Evolutionary conservation across 2,888 invertebrate species (phyloP), one percentile per base, ranked within the genome.

Genomic region (Syritta pipiens): DNA sequence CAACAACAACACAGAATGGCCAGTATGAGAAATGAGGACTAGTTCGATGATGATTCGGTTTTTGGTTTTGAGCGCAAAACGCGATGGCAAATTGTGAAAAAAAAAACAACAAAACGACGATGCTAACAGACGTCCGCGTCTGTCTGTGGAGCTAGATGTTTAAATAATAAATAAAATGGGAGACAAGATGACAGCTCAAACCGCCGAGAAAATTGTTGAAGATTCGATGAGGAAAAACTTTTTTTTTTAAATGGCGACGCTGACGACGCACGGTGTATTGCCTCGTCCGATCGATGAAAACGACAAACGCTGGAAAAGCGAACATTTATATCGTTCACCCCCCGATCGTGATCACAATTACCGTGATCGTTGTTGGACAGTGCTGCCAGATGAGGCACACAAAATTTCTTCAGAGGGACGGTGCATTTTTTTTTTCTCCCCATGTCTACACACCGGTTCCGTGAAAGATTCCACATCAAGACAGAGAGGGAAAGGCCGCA

Each of bases 1-100:
- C 30, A 71, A 76, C 32, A 57, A 65, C 46, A 65, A 71, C 42
- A 55, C 37, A n/a, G 49, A 44, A 10, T 32, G 42, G 42, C 65
- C 60, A 42, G 65, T 65, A 65, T 67, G 72, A 60, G 72, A 65
- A 72, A 79, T 72, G 60, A 51, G 60, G 60, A 77, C 76, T 71
- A 59, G 63, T 76, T 76, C 49, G 76, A 77, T 77, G 71, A 71
- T 69, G 69, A 53, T 76, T 76, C 42, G 71, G 59, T 53, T 67
- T 46, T 63, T 37, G 40, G 48, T 24, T 67, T 37, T 71, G 76
- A 63, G 67, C 69, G 51, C 69, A 65, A 53, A 63, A 49, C 59
- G 76, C 57, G 57, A 55, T 35, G 53, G 35, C 46, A 42, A 19
- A 32, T 44, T 35, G n/a, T 55, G 17, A 22, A 42, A 35, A 22